Base-by-base conservation (phyloP, 2,797 vertebrate species). In the Cossypha polioptera region DNA sequence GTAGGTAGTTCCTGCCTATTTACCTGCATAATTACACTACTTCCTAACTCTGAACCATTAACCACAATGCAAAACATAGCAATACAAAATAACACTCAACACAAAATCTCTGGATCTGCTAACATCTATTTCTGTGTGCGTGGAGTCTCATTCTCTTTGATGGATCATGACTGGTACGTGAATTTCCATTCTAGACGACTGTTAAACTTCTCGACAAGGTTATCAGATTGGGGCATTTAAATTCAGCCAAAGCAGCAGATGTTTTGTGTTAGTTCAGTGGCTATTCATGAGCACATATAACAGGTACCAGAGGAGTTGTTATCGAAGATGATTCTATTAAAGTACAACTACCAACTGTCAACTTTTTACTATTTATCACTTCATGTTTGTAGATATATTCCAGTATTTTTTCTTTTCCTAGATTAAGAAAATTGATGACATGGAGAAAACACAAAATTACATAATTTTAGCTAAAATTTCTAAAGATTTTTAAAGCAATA, bases 281-380 rank as follows among this genome's bases (percentile, higher is more conserved):
- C 77, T 95, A 87, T 93, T 89, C 71, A 95, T 68, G 53, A 94
- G 76, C 65, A 94, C 28, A 91, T n/a, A 40, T 68, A 95, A 93
- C 45, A 96, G 79, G 88, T 91, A 92, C 75, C 92, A 94, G 59
- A 95, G 92, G 90, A 84, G 57, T 28, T 81, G 72, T 91, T 96
- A 93, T 6, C 36, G 5, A 72, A 95, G 79, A 92, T 51, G 22
- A 88, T 47, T 95, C 68, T 73, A 95, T 92, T 91, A 97, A 97
- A 96, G 91, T 48, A 84, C 75, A 72, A 96, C 69, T 92, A 88
- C 42, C 94, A 78, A 89, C 55, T 93, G 74, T 88, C 84, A 90
- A 76, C 42, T 65, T 96, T 95, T 91, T 82, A 88, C 71, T 92
- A 81, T 96, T 94, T 94, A 87, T 89, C 36, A 88, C 45, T 73